Percentiles rank a stretch among this genome's conserved stretches.
Evolutionary conservation across 1,140 invertebrate species (phyloP).

Genomic region (Macrobrachium rosenbergii): DNA sequence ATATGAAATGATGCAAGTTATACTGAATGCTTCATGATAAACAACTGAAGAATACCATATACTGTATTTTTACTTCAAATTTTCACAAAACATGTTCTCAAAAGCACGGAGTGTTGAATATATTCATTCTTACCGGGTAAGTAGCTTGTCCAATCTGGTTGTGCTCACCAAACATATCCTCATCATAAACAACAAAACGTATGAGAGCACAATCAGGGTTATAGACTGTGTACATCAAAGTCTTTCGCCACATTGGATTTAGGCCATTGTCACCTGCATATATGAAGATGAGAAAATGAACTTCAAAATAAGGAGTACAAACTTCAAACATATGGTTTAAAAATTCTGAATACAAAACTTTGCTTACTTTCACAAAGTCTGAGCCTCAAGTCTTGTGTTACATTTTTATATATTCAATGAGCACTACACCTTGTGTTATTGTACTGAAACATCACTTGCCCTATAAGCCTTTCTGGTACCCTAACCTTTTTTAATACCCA

Average conservation of each 20-base stretch:
- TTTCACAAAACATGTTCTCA: no score
- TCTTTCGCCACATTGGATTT: slow-evolving; percentile 95
- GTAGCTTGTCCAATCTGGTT: slow-evolving; percentile 98
- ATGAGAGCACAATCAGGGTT: slow-evolving; percentile 92
- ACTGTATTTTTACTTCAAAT: slow-evolving; percentile 4
- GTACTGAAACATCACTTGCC: no score
- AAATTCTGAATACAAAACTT: not conserved
- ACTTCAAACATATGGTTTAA: not conserved
- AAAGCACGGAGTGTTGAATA: no score
- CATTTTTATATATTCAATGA: no score
- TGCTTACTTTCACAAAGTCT: not conserved
- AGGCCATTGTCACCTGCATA: slow-evolving; percentile 93
- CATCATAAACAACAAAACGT: slow-evolving; percentile 94
- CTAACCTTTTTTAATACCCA: no score
- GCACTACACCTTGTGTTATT: no score
- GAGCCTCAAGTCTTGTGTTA: no score
- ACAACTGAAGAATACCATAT: slow-evolving; percentile 29
- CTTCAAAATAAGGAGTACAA: not conserved
- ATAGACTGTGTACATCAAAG: slow-evolving; percentile 87
- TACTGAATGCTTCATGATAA: not conserved
- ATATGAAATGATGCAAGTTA: not conserved
- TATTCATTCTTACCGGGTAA: slow-evolving; percentile 79
- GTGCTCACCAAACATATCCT: slow-evolving; percentile 98
- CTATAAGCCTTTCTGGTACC: no score
- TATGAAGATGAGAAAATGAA: slow-evolving; percentile 7